Base-by-base conservation (phyloP, 1,140 invertebrate genomes). In the Anoplolepis gracilipes region DNA sequence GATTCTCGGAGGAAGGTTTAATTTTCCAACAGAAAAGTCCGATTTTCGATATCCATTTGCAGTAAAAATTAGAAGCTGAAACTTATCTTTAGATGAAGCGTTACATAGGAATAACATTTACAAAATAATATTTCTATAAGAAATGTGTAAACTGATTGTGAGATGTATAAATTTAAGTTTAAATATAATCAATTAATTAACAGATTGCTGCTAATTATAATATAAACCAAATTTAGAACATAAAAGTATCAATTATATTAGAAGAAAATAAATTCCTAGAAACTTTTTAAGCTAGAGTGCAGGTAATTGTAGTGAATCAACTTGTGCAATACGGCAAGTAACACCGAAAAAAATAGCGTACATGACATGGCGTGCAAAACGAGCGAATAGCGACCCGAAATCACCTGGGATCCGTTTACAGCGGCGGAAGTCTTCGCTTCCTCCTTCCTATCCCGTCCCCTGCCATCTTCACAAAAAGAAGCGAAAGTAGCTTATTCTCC, bases 351-450 rank as follows among this genome's bases (percentile, higher is more conserved):
- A 79, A 79, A 79, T 69, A 30, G 62, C 42, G 33, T 57, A 79
- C 77, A 79, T 70, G 67, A 59, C 67, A 72, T 59, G 57, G 19
- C 75, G 82, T 79, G 82, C 72, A 76, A 76, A 81, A 81, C 53
- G 75, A 85, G 49, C 53, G 76, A 88, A 88, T 61, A 59, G 84
- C 33, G 57, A 22, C 62, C 65, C 62, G 72, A 81, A 89, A 89
- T 88, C 88, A 79, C 57, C 61, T 84, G 76, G 87, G 88, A 89
- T 88, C 77, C 87, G 88, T 89, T 89, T 86, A 89, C 88, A 81
- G 67, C 69, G 65, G 73, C 72, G 53, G 62, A 79, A 81, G 49
- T 57, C 73, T 67, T 61, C 33, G 84, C 59, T 64, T 36, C 72
- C 39, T 49, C 22, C 19, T 19, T 13, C 22, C 65, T 39, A 36